These are phyloP conservation scores for Bicyclus anynana DNA, from an alignment of 1,140 invertebrate species.

Conservation along the genomic window DNA sequence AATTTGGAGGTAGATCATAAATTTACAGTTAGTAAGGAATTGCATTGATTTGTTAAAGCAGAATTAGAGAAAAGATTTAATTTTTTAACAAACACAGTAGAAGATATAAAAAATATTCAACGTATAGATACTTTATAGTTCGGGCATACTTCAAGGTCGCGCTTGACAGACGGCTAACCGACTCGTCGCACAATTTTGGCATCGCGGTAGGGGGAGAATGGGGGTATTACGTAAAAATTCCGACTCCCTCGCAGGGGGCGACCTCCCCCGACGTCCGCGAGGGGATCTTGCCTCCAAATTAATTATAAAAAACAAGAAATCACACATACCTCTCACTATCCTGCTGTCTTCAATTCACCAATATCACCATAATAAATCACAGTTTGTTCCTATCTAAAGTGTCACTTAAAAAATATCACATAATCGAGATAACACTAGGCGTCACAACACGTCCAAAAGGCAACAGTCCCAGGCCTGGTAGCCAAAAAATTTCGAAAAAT, in stretches of 20 bases:
- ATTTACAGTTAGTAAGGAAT: neutral
- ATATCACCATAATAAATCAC: constrained; percentile 75
- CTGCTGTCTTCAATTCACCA: constrained; percentile 57
- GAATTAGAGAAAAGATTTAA: constrained; percentile 17
- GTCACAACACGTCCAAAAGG: constrained; percentile 75
- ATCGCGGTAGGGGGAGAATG: constrained; percentile 41
- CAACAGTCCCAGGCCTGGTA: constrained; percentile 62
- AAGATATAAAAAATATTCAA: constrained; percentile 61
- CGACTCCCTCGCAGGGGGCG: constrained; percentile 29
- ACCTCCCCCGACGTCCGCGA: constrained; percentile 19
- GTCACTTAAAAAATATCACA: constrained; percentile 73
- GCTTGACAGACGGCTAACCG: constrained; percentile 56
- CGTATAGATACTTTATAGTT: constrained; percentile 66
- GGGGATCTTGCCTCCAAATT: constrained; percentile 37
- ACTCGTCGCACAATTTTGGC: constrained; percentile 48
- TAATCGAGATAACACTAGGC: constrained; percentile 70
- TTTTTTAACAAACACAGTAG: constrained; percentile 13
- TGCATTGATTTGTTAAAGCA: constrained; percentile 7
- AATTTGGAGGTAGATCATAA: neutral
- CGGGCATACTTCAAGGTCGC: constrained; percentile 62
- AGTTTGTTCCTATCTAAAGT: constrained; percentile 74
- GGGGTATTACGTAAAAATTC: constrained; percentile 60
- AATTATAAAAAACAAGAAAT: constrained; percentile 42
- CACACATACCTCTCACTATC: constrained; percentile 59
- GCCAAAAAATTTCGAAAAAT: constrained; percentile 70